Base-by-base conservation (phyloP, 2,113 vertebrate genomes). In the Catharus bicknelli region DNA sequence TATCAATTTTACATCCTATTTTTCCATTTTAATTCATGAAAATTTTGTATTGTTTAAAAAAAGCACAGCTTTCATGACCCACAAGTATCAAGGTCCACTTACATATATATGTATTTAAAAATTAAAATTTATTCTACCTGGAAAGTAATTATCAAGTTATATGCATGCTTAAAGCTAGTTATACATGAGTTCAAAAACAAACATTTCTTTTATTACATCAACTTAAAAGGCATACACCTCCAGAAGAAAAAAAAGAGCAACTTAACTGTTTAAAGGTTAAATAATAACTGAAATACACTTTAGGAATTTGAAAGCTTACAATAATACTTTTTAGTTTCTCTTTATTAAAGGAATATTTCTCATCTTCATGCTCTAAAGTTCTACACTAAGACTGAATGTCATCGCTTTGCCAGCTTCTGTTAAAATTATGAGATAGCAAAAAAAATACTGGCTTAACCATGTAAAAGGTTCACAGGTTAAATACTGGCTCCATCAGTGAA, bases 381-480 rank as follows among this genome's bases (percentile, higher is more conserved):
- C 29, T 78, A 51, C 57, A 40, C 36, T 79, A 80, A 93, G 66
- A 86, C 10, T 48, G 27, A 85, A 45, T 78, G 43, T 85, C 64
- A 85, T 55, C 86, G 64, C 91, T 96, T 96, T 94, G 85, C 83
- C 85, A 86, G 73, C 68, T 96, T 83, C 86, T 81, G 51, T 57
- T 55, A 62, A 72, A 9, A 34, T 61, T 90, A 38, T 38, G 38
- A 38, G 38, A 38, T 38, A 42, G 14, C 36, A 86, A 70, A 53
- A 72, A 91, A 78, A 73, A 3, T 20, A 16, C 22, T 45, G 66
- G 19, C 21, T 90, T 80, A 88, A 38, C 30, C 55, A 12, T 45
- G 22, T 48, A 32, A 79, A 94, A 70, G 5, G 16, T 76, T 50
- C 10, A 51, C 9, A 5, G 29, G 64, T 83, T 62, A 95, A 96